phyloP scores from a whole-genome alignment of 2,113 vertebrate species.

The Indri indri region DNA sequence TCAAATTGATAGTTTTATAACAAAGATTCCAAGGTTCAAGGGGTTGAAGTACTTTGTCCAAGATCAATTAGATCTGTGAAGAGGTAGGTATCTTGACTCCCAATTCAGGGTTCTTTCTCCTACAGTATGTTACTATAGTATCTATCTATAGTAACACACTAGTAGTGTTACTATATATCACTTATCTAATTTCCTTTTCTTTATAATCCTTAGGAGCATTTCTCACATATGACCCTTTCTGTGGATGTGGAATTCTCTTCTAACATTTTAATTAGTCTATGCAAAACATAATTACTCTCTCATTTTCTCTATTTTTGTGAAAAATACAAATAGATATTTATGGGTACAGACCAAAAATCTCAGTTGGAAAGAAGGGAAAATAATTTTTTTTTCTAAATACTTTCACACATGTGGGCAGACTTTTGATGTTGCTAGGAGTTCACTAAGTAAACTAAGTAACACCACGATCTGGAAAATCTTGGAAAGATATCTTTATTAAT shows the following conservation, averaged over 20 bases:
- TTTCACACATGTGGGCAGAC: background rate
- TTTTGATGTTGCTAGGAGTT: background rate
- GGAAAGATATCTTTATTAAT: background rate
- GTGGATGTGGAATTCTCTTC: background rate
- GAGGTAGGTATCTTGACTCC: background rate
- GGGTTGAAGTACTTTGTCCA: background rate
- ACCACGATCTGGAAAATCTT: background rate
- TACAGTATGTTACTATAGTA: background rate
- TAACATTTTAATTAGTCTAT: slow-evolving; percentile 50
- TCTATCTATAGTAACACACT: no score
- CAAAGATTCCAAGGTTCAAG: background rate
- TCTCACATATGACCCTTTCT: background rate
- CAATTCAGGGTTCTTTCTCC: background rate
- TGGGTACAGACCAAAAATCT: background rate
- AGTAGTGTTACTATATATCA: background rate
- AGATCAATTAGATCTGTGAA: background rate
- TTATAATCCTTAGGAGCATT: background rate
- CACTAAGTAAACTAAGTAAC: background rate
- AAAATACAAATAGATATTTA: background rate
- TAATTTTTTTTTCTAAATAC: background rate
- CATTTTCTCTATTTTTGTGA: slow-evolving; percentile 36
- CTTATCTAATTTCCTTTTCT: background rate
- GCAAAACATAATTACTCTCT: slow-evolving; percentile 33
- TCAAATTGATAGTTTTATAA: background rate
- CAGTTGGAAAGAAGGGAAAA: background rate